phyloP scores from a whole-genome alignment of 1,140 invertebrate genomes.

The silkworm (Bombyx mori) region ASM3026992v2 NC_085126.1:3441001-3441500 shows the following conservation, averaged over 20 bases:
- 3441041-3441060: too few relatives aligned
- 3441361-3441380: constrained; percentile 12
- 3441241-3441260: constrained; percentile 67
- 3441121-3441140: too few relatives aligned
- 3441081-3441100: too few relatives aligned
- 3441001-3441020: too few relatives aligned
- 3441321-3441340: constrained; percentile 37
- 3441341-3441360: constrained; percentile 26
- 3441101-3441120: too few relatives aligned
- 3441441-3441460: too few relatives aligned
- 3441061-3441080: too few relatives aligned
- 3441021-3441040: too few relatives aligned
- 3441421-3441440: background rate
- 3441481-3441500: too few relatives aligned
- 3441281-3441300: constrained; percentile 33
- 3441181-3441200: constrained; percentile 17
- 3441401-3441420: constrained; percentile 1
- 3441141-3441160: too few relatives aligned
- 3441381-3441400: constrained; percentile 10
- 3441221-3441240: constrained; percentile 33
- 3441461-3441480: too few relatives aligned
- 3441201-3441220: constrained; percentile 37
- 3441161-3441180: constrained; percentile 14
- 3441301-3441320: constrained; percentile 24
- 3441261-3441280: constrained; percentile 69